Evolutionary conservation across 92 coral and sea anemone species (phyloP).

Genomic region (Bergia sp.): DNA sequence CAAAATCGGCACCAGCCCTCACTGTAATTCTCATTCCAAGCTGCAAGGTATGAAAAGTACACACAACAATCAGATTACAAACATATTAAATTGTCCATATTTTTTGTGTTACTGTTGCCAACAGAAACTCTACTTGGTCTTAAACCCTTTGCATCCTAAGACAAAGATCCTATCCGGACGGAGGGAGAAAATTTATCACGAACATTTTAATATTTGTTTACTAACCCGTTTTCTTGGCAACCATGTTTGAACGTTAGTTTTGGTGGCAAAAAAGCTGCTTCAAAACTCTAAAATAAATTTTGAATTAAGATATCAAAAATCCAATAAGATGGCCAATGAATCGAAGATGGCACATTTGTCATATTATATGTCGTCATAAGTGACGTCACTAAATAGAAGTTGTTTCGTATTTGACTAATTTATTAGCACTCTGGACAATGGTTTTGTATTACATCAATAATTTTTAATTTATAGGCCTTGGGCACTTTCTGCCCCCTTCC

Average conservation of each 20-base stretch:
- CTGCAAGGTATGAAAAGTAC: constrained; percentile 49
- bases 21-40: constrained; percentile 84
- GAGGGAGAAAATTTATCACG: not conserved
- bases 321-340: too few relatives aligned
- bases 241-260: not conserved
- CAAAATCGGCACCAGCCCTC: constrained; percentile 71
- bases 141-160: not conserved
- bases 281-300: too few relatives aligned
- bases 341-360: too few relatives aligned
- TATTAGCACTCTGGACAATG: not conserved
- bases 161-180: not conserved
- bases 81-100: not conserved
- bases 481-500: too few relatives aligned
- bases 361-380: not conserved
- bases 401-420: not conserved
- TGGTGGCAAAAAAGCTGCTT: too few relatives aligned
- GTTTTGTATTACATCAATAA: not conserved
- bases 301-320: too few relatives aligned
- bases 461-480: not conserved
- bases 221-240: not conserved
- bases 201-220: too few relatives aligned
- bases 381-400: not conserved
- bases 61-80: not conserved
- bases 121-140: not conserved
- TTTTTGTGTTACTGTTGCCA: not conserved